Evolutionary conservation across 2,113 vertebrate genomes (phyloP).

Genomic region (Esox niger): DNA sequence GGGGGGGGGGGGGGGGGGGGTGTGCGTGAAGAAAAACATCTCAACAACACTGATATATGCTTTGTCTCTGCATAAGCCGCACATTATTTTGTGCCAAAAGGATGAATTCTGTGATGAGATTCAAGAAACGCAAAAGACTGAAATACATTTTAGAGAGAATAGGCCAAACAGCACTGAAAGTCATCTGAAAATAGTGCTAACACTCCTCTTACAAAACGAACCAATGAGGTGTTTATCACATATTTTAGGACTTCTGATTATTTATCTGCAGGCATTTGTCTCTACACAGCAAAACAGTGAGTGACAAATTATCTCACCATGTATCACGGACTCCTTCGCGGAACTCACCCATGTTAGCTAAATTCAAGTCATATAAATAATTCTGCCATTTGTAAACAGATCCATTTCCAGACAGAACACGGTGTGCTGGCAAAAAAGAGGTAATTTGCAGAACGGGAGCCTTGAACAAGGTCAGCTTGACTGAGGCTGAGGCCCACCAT

Average conservation of each 20-base stretch:
- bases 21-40: not conserved
- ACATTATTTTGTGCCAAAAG: not conserved
- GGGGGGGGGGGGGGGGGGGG: not conserved
- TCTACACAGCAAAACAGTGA: too few relatives aligned
- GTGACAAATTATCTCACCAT: constrained; percentile 18
- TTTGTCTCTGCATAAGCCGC: not conserved
- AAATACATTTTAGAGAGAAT: too few relatives aligned
- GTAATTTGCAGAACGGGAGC: constrained; percentile 42
- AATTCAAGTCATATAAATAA: constrained; percentile 44
- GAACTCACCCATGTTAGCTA: constrained; percentile 31
- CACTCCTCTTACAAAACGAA: too few relatives aligned
- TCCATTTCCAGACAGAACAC: constrained; percentile 35
- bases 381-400: constrained; percentile 46
- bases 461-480: constrained; percentile 49
- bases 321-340: constrained; percentile 20
- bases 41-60: not conserved
- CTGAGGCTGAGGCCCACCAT: constrained; percentile 18
- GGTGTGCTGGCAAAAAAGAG: constrained; percentile 29
- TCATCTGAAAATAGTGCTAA: too few relatives aligned
- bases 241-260: too few relatives aligned
- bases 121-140: too few relatives aligned
- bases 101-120: not conserved
- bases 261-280: too few relatives aligned
- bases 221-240: too few relatives aligned
- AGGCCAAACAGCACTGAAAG: too few relatives aligned